Base-by-base conservation (phyloP, 2,888 invertebrate species). In the Heliconius ethilla region DNA sequence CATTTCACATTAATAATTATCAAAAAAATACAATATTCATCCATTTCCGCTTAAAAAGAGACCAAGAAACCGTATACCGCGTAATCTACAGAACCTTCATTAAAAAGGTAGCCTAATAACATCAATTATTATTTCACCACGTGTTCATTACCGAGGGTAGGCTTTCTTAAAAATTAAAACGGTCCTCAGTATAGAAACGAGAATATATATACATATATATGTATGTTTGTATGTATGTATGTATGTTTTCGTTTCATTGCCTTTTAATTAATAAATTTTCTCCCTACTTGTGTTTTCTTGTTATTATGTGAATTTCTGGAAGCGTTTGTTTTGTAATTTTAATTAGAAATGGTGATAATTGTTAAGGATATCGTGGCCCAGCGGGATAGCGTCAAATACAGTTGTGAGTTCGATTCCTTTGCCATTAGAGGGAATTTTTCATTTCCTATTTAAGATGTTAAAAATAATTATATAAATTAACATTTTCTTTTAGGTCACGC, bases 81-180 rank as follows among this genome's bases (percentile, higher is more conserved):
- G 29, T 33, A 67, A 63, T 63, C 15, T 63, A 63, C 27, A 63
- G 18, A 67, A 77, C 70, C 77, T 70, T 79, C 77, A 79, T 80
- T 79, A 79, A 79, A 79, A 77, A 77, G 72, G 74, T 73, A 66
- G 40, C 75, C 63, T 78, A 78, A 80, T 78, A 78, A 77, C 77
- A 78, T 78, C 78, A 77, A 80, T 80, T 77, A 80, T 80, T 78
- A 75, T 80, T 75, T 66, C 65, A 37, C 78, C 77, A 45, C 78
- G 77, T 73, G 33, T 78, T 75, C 70, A 75, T 45, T 70, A 25
- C n/a, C 51, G 70, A 70, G 65, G 70, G 33, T 70, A 37, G 63
- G 63, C 22, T 75, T 70, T 33, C 70, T 75, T 51, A 65, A 75
- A 75, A 78, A 78, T 78, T 63, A 70, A 75, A 69, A 65, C 40